These are phyloP conservation scores for Ctenochaetus hawaiiensis DNA, from an alignment of 2,797 vertebrate genomes.

Conservation along the genomic window DNA sequence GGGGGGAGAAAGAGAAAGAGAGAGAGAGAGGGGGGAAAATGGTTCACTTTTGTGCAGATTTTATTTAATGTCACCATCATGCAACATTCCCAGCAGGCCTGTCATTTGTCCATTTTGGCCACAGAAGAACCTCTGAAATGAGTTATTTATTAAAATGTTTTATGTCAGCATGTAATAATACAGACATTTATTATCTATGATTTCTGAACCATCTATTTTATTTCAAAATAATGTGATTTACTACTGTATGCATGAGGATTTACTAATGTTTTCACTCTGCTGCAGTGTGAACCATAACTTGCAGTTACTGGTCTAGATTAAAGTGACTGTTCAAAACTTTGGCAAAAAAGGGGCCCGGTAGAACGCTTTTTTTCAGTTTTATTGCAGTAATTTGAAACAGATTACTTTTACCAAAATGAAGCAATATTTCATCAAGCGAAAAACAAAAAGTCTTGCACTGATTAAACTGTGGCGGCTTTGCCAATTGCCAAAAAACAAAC, in stretches of 20 bases:
- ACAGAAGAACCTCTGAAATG: neutral
- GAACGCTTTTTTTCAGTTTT: too few relatives aligned
- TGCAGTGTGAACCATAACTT: neutral
- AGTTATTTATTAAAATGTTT: neutral
- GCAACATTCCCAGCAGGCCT: conserved; percentile 6
- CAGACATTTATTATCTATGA: neutral
- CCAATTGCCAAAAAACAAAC: neutral
- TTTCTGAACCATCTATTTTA: neutral
- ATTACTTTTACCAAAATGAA: neutral
- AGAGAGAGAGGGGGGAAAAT: neutral
- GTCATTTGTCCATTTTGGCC: conserved; percentile 4
- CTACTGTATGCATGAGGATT: neutral
- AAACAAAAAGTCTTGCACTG: neutral
- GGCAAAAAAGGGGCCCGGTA: neutral
- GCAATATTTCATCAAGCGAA: neutral
- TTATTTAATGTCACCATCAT: conserved; percentile 13
- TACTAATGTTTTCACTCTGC: neutral
- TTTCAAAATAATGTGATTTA: too few relatives aligned
- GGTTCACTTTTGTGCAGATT: conserved; percentile 24
- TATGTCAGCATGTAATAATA: neutral
- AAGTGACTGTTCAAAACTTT: neutral
- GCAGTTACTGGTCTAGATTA: neutral
- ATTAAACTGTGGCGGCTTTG: neutral
- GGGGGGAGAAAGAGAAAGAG: neutral
- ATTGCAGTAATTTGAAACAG: neutral